These are phyloP conservation scores for Coryphaenoides rupestris DNA, from an alignment of 2,113 vertebrate genomes.

Conservation along the genomic window DNA sequence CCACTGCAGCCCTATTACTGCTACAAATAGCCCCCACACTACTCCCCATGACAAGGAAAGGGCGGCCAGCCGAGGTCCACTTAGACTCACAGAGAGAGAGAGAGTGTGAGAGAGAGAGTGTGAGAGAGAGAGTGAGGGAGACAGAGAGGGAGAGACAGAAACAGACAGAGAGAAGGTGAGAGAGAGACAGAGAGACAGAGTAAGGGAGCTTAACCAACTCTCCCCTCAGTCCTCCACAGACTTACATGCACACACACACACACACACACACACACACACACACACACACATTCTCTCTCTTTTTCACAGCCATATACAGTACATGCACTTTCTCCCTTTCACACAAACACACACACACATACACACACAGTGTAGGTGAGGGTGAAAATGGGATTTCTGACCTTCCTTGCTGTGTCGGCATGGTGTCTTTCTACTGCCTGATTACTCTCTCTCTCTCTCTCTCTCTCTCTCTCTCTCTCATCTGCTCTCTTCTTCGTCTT, in stretches of 20 bases:
- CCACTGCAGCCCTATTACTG: slow-evolving; percentile 39
- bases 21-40: slow-evolving; percentile 40
- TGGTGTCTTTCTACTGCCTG: too few relatives aligned
- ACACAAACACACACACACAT: slow-evolving; percentile 7
- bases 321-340: too few relatives aligned
- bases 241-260: too few relatives aligned
- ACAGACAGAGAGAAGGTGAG: not conserved
- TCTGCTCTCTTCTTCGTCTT: too few relatives aligned
- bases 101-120: slow-evolving; percentile 28
- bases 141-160: not conserved
- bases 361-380: slow-evolving; percentile 45
- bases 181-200: too few relatives aligned
- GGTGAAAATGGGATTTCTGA: slow-evolving; percentile 66
- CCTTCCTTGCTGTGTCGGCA: too few relatives aligned
- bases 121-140: not conserved
- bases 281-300: too few relatives aligned
- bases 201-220: too few relatives aligned
- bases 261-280: too few relatives aligned
- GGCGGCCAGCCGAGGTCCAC: slow-evolving; percentile 37
- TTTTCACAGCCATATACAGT: too few relatives aligned
- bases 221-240: too few relatives aligned
- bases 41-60: slow-evolving; percentile 41
- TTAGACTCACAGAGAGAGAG: slow-evolving; percentile 49
- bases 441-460: too few relatives aligned
- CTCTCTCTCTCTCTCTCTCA: slow-evolving; percentile 4